phyloP scores from a whole-genome alignment of 2,113 vertebrate species.

The Diadophis punctatus region DNA sequence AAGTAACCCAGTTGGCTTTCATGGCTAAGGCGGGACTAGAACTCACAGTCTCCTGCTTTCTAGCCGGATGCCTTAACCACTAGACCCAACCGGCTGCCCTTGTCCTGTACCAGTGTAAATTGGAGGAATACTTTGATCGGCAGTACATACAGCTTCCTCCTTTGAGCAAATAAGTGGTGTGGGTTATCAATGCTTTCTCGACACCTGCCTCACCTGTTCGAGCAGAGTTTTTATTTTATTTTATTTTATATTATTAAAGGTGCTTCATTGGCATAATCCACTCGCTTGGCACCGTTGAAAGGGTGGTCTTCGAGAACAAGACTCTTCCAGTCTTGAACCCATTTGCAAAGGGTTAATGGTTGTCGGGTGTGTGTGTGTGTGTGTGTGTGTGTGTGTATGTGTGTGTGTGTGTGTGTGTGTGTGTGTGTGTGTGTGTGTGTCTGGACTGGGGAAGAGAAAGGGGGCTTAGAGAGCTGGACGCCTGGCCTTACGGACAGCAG shows the following conservation, averaged over 20 bases:
- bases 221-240: not conserved
- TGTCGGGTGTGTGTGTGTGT: constrained; percentile 23
- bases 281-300: not conserved
- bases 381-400: too few relatives aligned
- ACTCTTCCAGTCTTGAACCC: not conserved
- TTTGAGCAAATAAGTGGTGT: not conserved
- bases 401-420: too few relatives aligned
- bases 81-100: not conserved
- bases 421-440: constrained; percentile 41
- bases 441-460: constrained; percentile 11
- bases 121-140: not conserved
- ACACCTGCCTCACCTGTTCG: not conserved
- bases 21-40: not conserved
- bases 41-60: not conserved
- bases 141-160: not conserved
- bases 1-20: not conserved
- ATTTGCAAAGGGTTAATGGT: constrained; percentile 60
- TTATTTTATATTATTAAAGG: too few relatives aligned
- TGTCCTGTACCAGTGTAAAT: not conserved
- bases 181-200: not conserved
- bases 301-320: not conserved
- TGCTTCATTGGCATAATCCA: not conserved
- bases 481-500: constrained; percentile 72
- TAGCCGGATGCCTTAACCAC: not conserved
- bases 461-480: constrained; percentile 55